Conservation (phyloP, 2,113 vertebrate species). For the Rattus rattus region DNA sequence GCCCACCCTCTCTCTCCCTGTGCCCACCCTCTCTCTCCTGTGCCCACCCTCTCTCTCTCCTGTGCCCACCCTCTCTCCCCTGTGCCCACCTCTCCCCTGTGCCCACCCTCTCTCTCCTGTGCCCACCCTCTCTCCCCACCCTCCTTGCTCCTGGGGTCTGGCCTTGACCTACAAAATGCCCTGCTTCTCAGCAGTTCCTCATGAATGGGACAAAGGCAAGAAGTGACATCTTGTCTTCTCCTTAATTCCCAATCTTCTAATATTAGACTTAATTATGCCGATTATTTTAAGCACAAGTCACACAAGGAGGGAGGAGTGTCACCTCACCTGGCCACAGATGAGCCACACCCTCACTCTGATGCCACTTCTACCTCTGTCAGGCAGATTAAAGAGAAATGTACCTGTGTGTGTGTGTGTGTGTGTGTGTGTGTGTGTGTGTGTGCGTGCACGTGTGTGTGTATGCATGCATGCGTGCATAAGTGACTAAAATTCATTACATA, state of each 20-base stretch:
- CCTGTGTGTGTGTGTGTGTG: not conserved
- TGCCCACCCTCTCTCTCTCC: too few species aligned
- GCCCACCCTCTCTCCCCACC: not conserved
- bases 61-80: too few species aligned
- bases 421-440: not conserved
- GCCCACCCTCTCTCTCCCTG: too few species aligned
- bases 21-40: too few species aligned
- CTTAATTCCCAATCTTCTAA: not conserved
- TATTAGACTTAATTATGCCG: slow-evolving; percentile 27
- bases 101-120: too few species aligned
- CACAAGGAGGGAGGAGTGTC: not conserved
- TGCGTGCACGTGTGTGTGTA: not conserved
- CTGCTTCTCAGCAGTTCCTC: not conserved
- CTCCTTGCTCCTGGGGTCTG: not conserved
- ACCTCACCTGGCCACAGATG: not conserved
- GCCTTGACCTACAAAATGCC: not conserved
- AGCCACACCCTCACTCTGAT: slow-evolving; percentile 4
- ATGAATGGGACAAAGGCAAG: not conserved
- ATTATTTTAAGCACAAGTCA: slow-evolving; percentile 53
- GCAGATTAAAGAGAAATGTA: not conserved
- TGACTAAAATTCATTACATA: not conserved
- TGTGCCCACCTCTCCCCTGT: too few species aligned
- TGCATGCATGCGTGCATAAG: too few species aligned
- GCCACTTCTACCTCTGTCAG: not conserved
- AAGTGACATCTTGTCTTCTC: not conserved